Percentiles rank a stretch among this genome's conserved stretches.
phyloP scores from a whole-genome alignment of 2,888 invertebrate species.

The Mesorhabditis sp. region DNA sequence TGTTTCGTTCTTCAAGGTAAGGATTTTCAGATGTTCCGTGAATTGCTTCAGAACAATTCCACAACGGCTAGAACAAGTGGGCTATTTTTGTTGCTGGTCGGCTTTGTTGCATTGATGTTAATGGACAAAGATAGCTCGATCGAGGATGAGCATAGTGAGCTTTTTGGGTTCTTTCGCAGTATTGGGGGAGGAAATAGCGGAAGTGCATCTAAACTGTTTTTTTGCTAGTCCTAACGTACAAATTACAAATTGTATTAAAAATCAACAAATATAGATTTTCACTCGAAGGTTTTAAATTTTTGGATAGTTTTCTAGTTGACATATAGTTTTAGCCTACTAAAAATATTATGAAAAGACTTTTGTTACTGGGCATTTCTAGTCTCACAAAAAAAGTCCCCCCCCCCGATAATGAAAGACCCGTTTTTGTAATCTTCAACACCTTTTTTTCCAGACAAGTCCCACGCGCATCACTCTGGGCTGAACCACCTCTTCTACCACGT shows the following conservation, averaged over 20 bases:
- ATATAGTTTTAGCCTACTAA: too few species aligned
- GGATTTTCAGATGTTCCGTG: not conserved
- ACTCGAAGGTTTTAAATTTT: not conserved
- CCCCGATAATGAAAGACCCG: too few species aligned
- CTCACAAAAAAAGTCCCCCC: too few species aligned
- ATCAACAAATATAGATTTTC: not conserved
- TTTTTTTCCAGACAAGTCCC: slow-evolving; percentile 57
- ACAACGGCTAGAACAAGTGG: slow-evolving; percentile 60
- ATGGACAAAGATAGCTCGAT: slow-evolving; percentile 63
- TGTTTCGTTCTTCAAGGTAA: slow-evolving; percentile 60
- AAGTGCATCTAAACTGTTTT: not conserved
- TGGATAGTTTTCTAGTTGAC: too few species aligned
- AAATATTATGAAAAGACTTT: too few species aligned
- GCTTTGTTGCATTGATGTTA: slow-evolving; percentile 62
- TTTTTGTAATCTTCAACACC: not conserved
- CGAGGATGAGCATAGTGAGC: slow-evolving; percentile 59
- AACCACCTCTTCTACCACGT: slow-evolving; percentile 63
- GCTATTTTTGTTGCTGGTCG: slow-evolving; percentile 61
- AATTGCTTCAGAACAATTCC: slow-evolving; percentile 15
- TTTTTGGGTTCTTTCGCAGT: too few species aligned
- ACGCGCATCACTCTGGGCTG: slow-evolving; percentile 61
- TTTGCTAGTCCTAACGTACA: slow-evolving; percentile 5
- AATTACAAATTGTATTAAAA: not conserved
- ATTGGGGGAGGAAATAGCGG: too few species aligned
- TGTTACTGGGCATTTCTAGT: too few species aligned